Base-by-base conservation (phyloP, 2,888 invertebrate species). In the Coremacera marginata region DNA sequence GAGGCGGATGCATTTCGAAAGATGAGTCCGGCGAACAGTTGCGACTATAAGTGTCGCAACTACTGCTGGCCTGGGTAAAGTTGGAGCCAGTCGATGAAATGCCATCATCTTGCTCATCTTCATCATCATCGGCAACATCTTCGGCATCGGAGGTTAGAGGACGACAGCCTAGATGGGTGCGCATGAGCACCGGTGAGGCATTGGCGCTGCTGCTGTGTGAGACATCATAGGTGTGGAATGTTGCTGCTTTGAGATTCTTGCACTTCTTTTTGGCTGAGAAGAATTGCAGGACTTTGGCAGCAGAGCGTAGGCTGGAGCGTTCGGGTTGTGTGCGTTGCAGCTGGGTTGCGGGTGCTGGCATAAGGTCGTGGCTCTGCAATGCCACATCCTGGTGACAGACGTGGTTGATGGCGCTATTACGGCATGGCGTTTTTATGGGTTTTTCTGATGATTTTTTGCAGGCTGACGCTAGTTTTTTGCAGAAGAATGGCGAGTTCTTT, bases 1-100 rank as follows among this genome's bases (percentile, higher is more conserved):
- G 76, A 5, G 89, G 87, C 3, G 88, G 85, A 76, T 89, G 89
- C 85, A 89, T 81, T 81, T 88, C 88, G 75, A 88, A 88, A 22
- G 88, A 88, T 27, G 88, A 87, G 67, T 88, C 86, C 3, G 86
- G 84, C 1, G 88, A 86, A 19, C 82, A 82, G 82, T 87, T 87
- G 37, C 82, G 83, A 70, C 84, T 84, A 67, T 78, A 76, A 14
- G 81, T 78, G 63, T 80, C 79, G 67, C 51, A 73, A 49, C 55
- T 77, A 65, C 52, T 76, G 79, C 79, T 78, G 60, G 82, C 81
- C 55, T 83, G 82, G 51, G 83, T 83, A 52, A 83, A 77, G 49
- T 81, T 82, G 11, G 84, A 84, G 70, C 84, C 84, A 57, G 84
- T 85, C 63, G 85, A 86, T 4, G 85, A 86, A 77, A 87, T 86